Conservation (phyloP, 1,140 invertebrate species). For the Cataglyphis hispanica region DNA sequence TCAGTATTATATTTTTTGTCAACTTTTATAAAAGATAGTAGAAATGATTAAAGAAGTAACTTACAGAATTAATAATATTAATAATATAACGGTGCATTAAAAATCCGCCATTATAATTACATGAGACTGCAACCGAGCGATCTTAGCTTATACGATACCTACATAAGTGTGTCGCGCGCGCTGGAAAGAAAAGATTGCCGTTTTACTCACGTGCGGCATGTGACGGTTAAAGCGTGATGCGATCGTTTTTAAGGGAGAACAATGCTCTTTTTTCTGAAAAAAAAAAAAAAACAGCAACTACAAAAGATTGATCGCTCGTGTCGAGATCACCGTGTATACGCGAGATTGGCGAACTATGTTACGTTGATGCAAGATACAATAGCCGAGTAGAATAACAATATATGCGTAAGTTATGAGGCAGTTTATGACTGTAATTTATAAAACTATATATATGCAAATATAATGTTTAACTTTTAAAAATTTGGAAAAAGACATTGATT, state of each 20-base stretch:
- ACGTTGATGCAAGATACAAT: background rate
- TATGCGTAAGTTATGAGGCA: background rate
- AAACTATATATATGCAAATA: background rate
- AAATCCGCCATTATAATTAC: background rate
- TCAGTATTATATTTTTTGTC: background rate
- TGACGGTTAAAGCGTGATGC: conserved; percentile 32
- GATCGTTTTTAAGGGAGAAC: conserved; percentile 41
- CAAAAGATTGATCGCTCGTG: conserved; percentile 20
- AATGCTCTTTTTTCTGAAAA: background rate
- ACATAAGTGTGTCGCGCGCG: background rate
- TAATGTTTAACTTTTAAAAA: background rate
- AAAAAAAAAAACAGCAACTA: background rate
- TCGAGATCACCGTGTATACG: background rate
- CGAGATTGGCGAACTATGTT: background rate
- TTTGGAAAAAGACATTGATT: background rate
- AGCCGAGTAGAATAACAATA: background rate
- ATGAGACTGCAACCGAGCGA: background rate
- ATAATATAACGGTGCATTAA: conserved; percentile 10
- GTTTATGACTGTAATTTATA: background rate
- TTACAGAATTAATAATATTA: conserved; percentile 32
- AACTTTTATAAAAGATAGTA: background rate
- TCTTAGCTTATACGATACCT: conserved; percentile 32
- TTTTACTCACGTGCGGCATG: conserved; percentile 28
- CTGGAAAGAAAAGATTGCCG: background rate
- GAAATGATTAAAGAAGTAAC: background rate